Base-by-base conservation (phyloP, 2,113 vertebrate species). In the Dipodomys ordii region DNA sequence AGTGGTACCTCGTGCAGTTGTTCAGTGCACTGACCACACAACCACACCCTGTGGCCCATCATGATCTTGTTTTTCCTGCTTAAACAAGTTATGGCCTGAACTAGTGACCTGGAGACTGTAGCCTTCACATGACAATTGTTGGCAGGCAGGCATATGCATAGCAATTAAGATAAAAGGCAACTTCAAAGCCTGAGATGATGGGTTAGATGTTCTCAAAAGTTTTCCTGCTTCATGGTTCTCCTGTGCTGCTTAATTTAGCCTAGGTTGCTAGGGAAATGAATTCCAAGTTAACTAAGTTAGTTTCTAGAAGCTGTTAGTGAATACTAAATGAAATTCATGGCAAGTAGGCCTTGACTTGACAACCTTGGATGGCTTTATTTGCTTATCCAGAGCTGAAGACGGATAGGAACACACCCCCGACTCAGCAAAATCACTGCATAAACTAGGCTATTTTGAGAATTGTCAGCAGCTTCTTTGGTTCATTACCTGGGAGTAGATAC, bases 151-250 rank as follows among this genome's bases (percentile, higher is more conserved):
- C 49, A 53, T 65, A 60, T 72, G 46, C 89, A 68, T 77, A 73
- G 62, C 68, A 86, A 88, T 90, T 91, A 89, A 92, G 82, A 95
- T 92, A 94, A 95, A 96, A 95, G 57, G 80, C 72, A 95, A 92
- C 81, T 95, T 92, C 85, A 92, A 95, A 92, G 73, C 82, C 72
- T 89, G 57, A 83, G 67, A 91, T 94, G 82, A 92, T 71, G 57
- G 68, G 80, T 91, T 89, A 87, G 91, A 83, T 91, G 57, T 65
- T 94, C 76, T 94, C 83, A 46, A 81, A 91, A 92, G 22, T 7
- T 35, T 94, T 27, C 15, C 64, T 84, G 67, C 72, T 35, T 90
- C 84, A 74, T 73, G 74, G 49, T 62, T 80, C 7, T 87, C 30
- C 77, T 30, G 12, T 74, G 64, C 62, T 88, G 87, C 89, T 92